Evolutionary conservation across 1,140 invertebrate species (phyloP).

Genomic region (Diorhabda sublineata): DNA sequence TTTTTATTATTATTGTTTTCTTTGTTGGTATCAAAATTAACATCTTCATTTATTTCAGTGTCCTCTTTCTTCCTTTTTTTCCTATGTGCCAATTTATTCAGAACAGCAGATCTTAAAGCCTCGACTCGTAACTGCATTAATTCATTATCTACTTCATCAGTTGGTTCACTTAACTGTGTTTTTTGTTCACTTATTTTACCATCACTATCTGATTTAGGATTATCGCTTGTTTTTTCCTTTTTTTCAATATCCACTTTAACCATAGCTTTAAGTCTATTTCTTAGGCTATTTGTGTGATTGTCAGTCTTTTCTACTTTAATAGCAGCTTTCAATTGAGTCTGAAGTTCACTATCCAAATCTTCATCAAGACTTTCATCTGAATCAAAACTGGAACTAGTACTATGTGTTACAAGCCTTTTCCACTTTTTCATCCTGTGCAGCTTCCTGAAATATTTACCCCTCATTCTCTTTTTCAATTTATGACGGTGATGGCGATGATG

Average conservation of each 20-base stretch:
- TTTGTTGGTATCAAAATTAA: constrained; percentile 30
- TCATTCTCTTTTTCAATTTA: constrained; percentile 12
- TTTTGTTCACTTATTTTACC: neutral
- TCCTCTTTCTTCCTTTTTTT: constrained; percentile 33
- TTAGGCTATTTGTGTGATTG: constrained; percentile 30
- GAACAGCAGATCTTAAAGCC: constrained; percentile 42
- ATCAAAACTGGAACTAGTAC: constrained; percentile 18
- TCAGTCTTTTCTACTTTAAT: constrained; percentile 32
- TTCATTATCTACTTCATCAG: constrained; percentile 34
- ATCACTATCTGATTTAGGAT: constrained; percentile 20
- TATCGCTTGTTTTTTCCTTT: constrained; percentile 4
- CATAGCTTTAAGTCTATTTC: constrained; percentile 32
- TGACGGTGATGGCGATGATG: constrained; percentile 7
- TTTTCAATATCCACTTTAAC: constrained; percentile 13
- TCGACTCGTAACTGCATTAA: constrained; percentile 40
- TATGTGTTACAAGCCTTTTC: neutral
- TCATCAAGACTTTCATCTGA: constrained; percentile 26
- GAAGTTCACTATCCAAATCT: constrained; percentile 17
- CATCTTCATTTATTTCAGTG: constrained; percentile 9
- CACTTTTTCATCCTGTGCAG: constrained; percentile 18
- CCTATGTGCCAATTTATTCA: constrained; percentile 40
- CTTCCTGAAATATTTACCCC: constrained; percentile 6
- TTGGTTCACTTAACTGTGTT: constrained; percentile 19
- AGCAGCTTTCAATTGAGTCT: constrained; percentile 40
- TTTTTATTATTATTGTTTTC: constrained; percentile 30